Base-by-base conservation (phyloP, 2,113 vertebrate species). In the Spilogale gracilis region DNA sequence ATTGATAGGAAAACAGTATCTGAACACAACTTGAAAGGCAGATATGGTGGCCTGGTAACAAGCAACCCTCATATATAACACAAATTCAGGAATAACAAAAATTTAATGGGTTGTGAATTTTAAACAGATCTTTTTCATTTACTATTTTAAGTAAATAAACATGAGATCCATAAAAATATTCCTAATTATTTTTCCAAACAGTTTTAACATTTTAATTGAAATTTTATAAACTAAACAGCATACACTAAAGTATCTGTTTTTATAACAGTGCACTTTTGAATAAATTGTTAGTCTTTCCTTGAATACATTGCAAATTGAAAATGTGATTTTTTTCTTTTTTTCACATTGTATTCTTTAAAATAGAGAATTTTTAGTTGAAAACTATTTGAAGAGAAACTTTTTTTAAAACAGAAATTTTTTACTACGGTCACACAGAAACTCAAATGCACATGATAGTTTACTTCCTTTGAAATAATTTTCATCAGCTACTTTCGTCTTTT, bases 141-240 rank as follows among this genome's bases (percentile, higher is more conserved):
- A 95, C 89, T 56, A 60, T 23, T 45, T 61, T n/a, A 91, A 94
- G 58, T 82, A 81, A 94, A 89, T 61, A 88, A 95, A 89, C 79
- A 5, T 48, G 81, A 84, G 27, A 81, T 50, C 32, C 9, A 69
- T 10, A 50, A 90, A 92, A 81, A 58, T 16, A 92, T 52, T 90
- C 12, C 45, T 69, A 81, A 50, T 20, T 63, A 82, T 87, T 96
- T 95, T 81, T 93, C 76, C 65, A 21, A 91, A 85, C 14, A 2
- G 2, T 65, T 82, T 96, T 63, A 45, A 83, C 14, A 80, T 61
- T 67, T 82, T 79, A 65, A n/a, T 38, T 52, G 20, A 58, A 58
- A 84, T 79, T 56, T 87, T 61, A 89, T 54, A 73, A 69, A 81
- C 38, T 13, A 69, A 80, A n/a, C 8, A 88, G 14, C 10, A 87